phyloP scores from a whole-genome alignment of 2,113 vertebrate species.

The Colinus virginianus region DNA sequence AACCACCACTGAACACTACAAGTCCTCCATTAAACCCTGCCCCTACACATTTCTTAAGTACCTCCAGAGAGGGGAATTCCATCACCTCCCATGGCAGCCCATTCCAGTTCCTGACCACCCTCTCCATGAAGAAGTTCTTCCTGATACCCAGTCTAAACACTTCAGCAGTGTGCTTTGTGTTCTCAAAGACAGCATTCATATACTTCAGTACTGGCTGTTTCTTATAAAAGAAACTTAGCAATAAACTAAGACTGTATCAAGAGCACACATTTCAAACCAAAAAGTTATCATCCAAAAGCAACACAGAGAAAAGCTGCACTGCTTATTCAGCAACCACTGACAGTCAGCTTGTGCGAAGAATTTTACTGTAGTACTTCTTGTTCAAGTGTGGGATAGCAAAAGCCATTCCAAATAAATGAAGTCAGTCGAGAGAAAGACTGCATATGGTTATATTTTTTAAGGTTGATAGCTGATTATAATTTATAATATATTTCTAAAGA shows the following conservation, averaged over 20 bases:
- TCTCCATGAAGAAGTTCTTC: not conserved
- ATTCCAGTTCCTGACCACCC: not conserved
- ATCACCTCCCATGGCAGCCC: not conserved
- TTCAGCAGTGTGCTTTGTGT: not conserved
- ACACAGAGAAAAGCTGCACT: not conserved
- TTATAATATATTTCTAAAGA: conserved; percentile 54
- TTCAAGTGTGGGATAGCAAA: conserved; percentile 14
- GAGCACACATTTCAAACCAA: not conserved
- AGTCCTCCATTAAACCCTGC: not conserved
- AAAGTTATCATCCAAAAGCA: not conserved
- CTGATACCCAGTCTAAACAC: not conserved
- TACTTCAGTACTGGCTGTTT: not conserved
- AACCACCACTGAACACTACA: not conserved
- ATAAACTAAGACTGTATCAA: not conserved
- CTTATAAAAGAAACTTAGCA: not conserved
- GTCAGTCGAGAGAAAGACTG: not conserved
- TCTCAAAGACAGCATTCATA: not conserved
- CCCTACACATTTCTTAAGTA: not conserved
- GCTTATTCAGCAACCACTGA: not conserved
- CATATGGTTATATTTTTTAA: conserved; percentile 21
- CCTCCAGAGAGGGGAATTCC: not conserved
- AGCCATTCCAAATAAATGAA: not conserved
- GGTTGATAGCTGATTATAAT: conserved; percentile 54
- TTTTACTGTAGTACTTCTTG: not conserved
- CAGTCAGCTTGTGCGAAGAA: not conserved